Conservation (phyloP, 2,888 invertebrate genomes). For the Lumbricus terrestris region DNA sequence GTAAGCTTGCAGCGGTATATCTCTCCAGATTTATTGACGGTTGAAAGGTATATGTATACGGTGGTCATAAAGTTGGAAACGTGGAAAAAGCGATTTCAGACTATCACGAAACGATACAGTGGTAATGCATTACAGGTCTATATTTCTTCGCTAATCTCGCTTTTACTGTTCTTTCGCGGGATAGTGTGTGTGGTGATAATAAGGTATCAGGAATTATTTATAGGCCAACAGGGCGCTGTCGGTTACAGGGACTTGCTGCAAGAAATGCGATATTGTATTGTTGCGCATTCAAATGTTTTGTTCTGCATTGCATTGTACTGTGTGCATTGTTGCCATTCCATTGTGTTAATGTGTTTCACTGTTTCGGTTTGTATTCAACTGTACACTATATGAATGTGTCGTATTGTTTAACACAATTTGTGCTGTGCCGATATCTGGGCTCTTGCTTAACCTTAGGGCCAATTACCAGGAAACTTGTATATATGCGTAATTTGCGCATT, state of each 20-base stretch:
- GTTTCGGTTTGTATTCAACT: neutral
- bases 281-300: neutral
- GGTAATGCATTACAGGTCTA: neutral
- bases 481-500: no score
- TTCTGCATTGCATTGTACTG: neutral
- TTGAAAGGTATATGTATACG: neutral
- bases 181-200: neutral
- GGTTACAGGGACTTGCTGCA: no score
- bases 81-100: neutral
- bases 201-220: neutral
- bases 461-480: no score
- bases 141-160: neutral
- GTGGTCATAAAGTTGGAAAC: neutral
- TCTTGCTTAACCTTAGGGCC: neutral
- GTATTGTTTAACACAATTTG: neutral
- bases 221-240: no score
- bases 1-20: neutral
- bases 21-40: neutral
- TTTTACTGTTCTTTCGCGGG: neutral
- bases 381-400: no score
- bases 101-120: neutral
- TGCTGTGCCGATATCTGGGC: neutral
- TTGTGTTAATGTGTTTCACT: neutral
- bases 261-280: neutral
- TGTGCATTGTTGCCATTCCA: no score